A percentile compares a stretch with the other conserved stretches of the same genome.
Evolutionary conservation across 2,797 vertebrate species (phyloP).

Genomic region (Uromys caudimaculatus): DNA sequence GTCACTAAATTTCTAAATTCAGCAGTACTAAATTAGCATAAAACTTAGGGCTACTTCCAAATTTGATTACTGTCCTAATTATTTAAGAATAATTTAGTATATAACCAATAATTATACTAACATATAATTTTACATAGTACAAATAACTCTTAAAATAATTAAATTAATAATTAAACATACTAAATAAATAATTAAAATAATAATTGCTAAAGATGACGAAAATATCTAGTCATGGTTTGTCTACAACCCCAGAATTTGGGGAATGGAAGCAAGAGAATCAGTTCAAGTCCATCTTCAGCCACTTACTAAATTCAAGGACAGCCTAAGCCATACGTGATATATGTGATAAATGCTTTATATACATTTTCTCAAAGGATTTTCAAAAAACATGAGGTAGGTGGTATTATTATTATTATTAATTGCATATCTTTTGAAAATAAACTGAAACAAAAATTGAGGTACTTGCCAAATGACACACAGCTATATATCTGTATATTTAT

Average conservation of each 20-base stretch:
- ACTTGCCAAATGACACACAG: conserved; percentile 34
- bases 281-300: not conserved
- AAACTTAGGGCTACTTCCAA: conserved; percentile 54
- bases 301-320: not conserved
- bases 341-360: conserved; percentile 44
- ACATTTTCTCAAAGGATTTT: conserved; percentile 48
- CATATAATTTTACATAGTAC: conserved; percentile 32
- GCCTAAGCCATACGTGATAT: not conserved
- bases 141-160: conserved; percentile 14
- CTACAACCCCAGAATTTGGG: not conserved
- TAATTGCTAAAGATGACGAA: not conserved
- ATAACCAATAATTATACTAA: conserved; percentile 51
- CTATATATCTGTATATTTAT: conserved; percentile 13
- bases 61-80: conserved; percentile 41
- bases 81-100: conserved; percentile 26
- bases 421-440: conserved; percentile 51
- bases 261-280: not conserved
- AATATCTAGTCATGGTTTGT: not conserved
- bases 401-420: not conserved
- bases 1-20: conserved; percentile 54
- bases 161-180: no score
- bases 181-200: not conserved
- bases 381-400: conserved; percentile 28
- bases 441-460: conserved; percentile 38
- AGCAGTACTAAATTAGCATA: conserved; percentile 46